These are phyloP conservation scores for Eledone cirrhosa DNA, from an alignment of 2,888 invertebrate species.

Conservation along the genomic window DNA sequence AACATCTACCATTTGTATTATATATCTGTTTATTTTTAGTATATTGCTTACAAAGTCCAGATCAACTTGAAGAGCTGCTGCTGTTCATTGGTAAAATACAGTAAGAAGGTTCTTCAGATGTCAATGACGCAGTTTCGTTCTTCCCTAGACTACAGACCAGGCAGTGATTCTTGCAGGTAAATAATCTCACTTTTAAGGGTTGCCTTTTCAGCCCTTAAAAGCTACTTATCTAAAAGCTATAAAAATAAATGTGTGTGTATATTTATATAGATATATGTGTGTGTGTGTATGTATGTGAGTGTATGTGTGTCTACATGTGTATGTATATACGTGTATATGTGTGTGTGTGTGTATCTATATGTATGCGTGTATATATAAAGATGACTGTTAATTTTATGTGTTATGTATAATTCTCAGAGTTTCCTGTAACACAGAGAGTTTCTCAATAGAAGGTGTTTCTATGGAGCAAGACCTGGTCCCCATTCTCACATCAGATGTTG, in stretches of 20 bases:
- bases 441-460: conserved; percentile 79
- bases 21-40: conserved; percentile 41
- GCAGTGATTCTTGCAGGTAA: conserved; percentile 74
- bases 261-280: too few relatives aligned
- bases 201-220: too few relatives aligned
- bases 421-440: conserved; percentile 78
- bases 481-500: conserved; percentile 74
- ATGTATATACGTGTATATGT: too few relatives aligned
- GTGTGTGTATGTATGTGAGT: too few relatives aligned
- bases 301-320: too few relatives aligned
- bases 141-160: conserved; percentile 76
- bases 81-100: conserved; percentile 75
- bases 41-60: conserved; percentile 80
- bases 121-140: conserved; percentile 79
- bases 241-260: too few relatives aligned
- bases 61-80: conserved; percentile 80
- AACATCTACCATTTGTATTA: too few relatives aligned
- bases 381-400: background rate
- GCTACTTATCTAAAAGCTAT: too few relatives aligned
- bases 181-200: background rate
- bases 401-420: conserved; percentile 66
- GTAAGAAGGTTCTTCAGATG: conserved; percentile 77
- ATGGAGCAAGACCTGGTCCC: conserved; percentile 79
- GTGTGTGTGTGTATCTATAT: too few relatives aligned
- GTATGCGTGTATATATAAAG: too few relatives aligned